Base-by-base conservation (phyloP, 2,888 invertebrate genomes). In the Drosophila neotestacea region DNA sequence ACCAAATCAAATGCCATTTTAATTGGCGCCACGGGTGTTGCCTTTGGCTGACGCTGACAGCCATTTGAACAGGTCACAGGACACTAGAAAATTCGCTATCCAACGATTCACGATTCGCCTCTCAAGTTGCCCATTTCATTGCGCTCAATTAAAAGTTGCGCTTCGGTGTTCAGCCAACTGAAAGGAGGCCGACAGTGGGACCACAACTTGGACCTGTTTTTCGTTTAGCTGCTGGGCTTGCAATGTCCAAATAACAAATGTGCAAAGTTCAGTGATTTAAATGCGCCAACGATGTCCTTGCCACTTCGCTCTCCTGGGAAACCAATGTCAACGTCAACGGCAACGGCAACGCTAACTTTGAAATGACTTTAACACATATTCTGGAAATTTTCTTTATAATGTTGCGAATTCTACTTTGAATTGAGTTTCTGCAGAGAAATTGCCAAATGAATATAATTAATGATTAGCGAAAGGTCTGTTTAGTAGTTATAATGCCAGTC, bases 201-300 rank as follows among this genome's bases (percentile, higher is more conserved):
- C 67, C 73, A 48, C 79, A 81, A 65, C 54, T 66, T 56, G 59
- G 47, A 30, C 11, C 44, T 32, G 47, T 34, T 55, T 47, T 34
- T 32, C 32, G 30, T 51, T 28, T 32, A 42, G n/a, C 41, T 28
- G 13, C 44, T 54, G 34, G 46, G 46, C 48, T 47, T 63, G 67
- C 72, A 62, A 55, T 65, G 67, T 7, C 58, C 60, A 70, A 75
- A 70, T 71, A 79, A 82, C 77, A 79, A 85, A 85, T 88, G 77
- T 70, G 68, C 51, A 83, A 88, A 83, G 84, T 88, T 84, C 75
- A 70, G 84, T 80, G 81, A 86, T 77, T 86, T 73, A 80, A 83
- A 85, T 83, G 79, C 71, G 79, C 55, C 79, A 76, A 34, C 55
- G 36, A 47, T 70, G 81, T 59, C 81, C 77, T 69, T 67, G 56